Evolutionary conservation across 2,888 invertebrate species (phyloP).

Genomic region (Trichopria drosophilae): DNA sequence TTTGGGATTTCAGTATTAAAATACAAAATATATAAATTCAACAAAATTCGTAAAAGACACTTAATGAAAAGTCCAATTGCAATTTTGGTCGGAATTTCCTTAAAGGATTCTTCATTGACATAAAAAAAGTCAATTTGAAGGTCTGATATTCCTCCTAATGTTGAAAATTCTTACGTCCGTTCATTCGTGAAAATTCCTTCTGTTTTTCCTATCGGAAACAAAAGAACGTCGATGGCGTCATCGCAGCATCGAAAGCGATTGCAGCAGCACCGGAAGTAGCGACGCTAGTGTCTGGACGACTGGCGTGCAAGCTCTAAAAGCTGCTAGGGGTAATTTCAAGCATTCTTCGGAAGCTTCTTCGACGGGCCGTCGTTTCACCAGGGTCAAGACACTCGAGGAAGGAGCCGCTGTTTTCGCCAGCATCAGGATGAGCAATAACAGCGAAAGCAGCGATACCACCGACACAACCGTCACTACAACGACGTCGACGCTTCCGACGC

Average conservation of each 20-base stretch:
- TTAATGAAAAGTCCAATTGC: too few species aligned
- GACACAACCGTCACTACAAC: slow-evolving; percentile 42
- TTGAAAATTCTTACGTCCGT: too few species aligned
- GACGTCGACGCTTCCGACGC: slow-evolving; percentile 44
- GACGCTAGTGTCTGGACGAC: slow-evolving; percentile 53
- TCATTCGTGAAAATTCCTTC: too few species aligned
- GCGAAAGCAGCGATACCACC: slow-evolving; percentile 51
- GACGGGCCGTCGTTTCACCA: slow-evolving; percentile 37
- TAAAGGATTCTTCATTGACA: too few species aligned
- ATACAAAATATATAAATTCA: too few species aligned
- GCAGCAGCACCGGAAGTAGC: slow-evolving; percentile 54
- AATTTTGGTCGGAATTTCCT: too few species aligned
- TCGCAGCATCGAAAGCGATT: slow-evolving; percentile 52
- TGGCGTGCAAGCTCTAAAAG: slow-evolving; percentile 44
- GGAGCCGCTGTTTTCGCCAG: slow-evolving; percentile 39
- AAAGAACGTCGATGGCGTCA: slow-evolving; percentile 53
- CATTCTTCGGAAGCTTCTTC: slow-evolving; percentile 38
- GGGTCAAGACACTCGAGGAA: slow-evolving; percentile 47
- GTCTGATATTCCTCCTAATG: too few species aligned
- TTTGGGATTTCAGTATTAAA: too few species aligned
- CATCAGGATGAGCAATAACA: slow-evolving; percentile 40
- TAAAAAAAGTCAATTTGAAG: too few species aligned
- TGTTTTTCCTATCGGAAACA: too few species aligned
- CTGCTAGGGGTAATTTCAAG: slow-evolving; percentile 36
- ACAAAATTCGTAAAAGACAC: too few species aligned